These are phyloP conservation scores for Chaetogeoica ovagalla DNA, from an alignment of 2,888 invertebrate species.

Conservation along the genomic window DNA sequence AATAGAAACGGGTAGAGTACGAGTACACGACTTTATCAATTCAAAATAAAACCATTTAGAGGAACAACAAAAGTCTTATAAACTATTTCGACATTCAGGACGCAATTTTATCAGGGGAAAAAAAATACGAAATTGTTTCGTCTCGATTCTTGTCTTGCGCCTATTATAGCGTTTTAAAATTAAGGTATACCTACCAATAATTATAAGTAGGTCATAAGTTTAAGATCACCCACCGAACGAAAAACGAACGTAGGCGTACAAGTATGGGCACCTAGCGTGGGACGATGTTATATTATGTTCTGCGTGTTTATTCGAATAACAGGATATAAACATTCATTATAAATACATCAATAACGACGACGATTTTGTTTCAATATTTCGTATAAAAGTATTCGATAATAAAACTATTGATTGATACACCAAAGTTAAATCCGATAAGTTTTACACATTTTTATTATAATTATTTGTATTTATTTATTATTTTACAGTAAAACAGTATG, in stretches of 20 bases:
- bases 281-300: slow-evolving; percentile 26
- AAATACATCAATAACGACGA: background rate
- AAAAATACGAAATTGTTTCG: background rate
- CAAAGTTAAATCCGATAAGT: background rate
- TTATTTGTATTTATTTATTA: background rate
- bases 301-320: slow-evolving; percentile 32
- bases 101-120: background rate
- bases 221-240: slow-evolving; percentile 45
- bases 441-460: background rate
- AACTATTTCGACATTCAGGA: background rate
- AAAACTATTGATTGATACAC: background rate
- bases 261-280: slow-evolving; percentile 27
- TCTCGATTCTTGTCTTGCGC: background rate
- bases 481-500: too few relatives aligned
- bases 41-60: background rate
- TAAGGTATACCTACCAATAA: slow-evolving; percentile 9
- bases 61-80: background rate
- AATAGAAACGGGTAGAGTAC: background rate
- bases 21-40: too few relatives aligned
- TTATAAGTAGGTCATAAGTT: slow-evolving; percentile 46
- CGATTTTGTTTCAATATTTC: background rate
- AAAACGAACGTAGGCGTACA: slow-evolving; percentile 42
- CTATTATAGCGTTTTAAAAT: background rate
- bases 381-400: background rate
- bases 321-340: slow-evolving; percentile 32